Conservation (phyloP, 2,113 vertebrate genomes). For the Serinus canaria region DNA sequence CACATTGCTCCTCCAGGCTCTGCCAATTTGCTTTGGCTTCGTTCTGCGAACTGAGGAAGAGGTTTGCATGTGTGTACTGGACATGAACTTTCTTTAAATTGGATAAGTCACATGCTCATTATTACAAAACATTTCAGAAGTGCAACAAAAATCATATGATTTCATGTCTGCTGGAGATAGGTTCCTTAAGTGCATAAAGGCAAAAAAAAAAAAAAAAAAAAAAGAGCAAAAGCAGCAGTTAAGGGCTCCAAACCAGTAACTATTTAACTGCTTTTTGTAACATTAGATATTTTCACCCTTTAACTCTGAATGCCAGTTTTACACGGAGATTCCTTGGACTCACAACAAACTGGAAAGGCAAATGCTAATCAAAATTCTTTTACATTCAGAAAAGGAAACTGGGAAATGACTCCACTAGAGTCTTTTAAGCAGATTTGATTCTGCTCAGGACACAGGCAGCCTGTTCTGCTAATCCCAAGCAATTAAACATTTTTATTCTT, state of each 20-base stretch:
- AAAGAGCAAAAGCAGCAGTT: not conserved
- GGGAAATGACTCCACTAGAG: constrained; percentile 29
- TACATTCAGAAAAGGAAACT: constrained; percentile 40
- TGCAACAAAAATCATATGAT: constrained; percentile 60
- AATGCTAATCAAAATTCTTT: constrained; percentile 32
- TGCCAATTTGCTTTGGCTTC: constrained; percentile 62
- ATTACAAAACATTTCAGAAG: constrained; percentile 59
- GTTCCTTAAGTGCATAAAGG: constrained; percentile 15
- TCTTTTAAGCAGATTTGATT: constrained; percentile 10
- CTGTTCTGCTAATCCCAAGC: constrained; percentile 43
- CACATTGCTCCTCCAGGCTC: constrained; percentile 51
- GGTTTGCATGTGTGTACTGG: constrained; percentile 38
- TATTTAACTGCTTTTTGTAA: not conserved
- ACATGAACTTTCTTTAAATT: constrained; percentile 69
- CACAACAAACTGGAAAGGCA: constrained; percentile 13
- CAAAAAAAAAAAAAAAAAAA: not conserved
- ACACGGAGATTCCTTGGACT: not conserved
- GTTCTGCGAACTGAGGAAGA: constrained; percentile 34
- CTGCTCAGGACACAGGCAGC: constrained; percentile 11
- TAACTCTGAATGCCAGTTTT: not conserved
- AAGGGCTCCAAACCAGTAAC: not conserved
- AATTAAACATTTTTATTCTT: constrained; percentile 52
- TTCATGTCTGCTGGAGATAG: constrained; percentile 56
- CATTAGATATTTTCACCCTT: not conserved
- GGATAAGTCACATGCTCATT: constrained; percentile 57